Percentiles rank a stretch among this genome's conserved stretches.
phyloP scores from a whole-genome alignment of 2,797 vertebrate genomes.

The Gambusia yucatana region DNA sequence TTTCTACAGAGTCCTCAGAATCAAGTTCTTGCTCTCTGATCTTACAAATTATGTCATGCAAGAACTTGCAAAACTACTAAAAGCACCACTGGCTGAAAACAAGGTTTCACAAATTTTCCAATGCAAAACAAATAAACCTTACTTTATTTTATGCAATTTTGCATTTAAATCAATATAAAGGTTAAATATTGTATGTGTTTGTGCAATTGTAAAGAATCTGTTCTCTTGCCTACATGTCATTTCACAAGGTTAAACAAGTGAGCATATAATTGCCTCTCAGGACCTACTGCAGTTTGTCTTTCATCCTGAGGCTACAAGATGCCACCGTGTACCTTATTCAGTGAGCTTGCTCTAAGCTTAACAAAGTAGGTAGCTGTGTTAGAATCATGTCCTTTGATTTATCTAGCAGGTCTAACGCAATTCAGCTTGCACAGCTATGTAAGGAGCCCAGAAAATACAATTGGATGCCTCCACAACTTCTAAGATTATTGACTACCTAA shows the following conservation, averaged over 20 bases:
- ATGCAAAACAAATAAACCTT: background rate
- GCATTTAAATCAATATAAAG: background rate
- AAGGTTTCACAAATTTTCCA: background rate
- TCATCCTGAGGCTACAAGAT: background rate
- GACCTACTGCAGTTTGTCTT: background rate
- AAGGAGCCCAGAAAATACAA: conserved; percentile 3
- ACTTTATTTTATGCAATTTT: background rate
- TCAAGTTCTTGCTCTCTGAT: background rate
- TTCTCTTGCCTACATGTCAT: background rate
- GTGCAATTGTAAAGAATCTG: background rate
- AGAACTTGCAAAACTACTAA: background rate
- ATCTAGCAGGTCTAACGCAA: conserved; percentile 1
- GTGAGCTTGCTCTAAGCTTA: background rate
- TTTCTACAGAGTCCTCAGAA: background rate
- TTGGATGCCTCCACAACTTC: background rate
- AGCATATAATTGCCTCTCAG: background rate
- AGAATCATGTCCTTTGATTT: conserved; percentile 14
- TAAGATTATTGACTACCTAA: conserved; percentile 12
- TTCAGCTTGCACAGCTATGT: conserved; percentile 10
- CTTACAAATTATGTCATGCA: background rate
- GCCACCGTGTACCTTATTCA: background rate
- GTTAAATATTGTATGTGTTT: background rate
- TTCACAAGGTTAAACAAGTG: background rate
- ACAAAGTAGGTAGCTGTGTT: background rate
- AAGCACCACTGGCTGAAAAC: background rate